These are phyloP conservation scores for Ptychobarbus kaznakovi DNA, from an alignment of 2,797 vertebrate species.

Conservation along the genomic window DNA sequence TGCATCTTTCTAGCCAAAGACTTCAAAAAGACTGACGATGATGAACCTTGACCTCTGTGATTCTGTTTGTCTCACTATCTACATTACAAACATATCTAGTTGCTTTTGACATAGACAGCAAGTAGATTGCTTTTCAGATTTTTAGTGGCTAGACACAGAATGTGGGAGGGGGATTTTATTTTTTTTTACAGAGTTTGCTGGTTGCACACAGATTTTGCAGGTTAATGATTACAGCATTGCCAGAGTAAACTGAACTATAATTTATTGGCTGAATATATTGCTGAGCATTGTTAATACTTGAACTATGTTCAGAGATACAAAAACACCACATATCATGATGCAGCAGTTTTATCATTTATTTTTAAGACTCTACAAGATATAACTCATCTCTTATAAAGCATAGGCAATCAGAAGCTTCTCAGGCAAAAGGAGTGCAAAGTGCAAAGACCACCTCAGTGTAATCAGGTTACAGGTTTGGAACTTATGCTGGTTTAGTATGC, in stretches of 20 bases:
- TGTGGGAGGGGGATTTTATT: not conserved
- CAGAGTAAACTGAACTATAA: not conserved
- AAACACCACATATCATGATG: not conserved
- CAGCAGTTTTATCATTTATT: not conserved
- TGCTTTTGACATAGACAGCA: not conserved
- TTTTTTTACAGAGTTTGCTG: not conserved
- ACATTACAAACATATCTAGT: not conserved
- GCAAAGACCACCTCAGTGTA: not conserved
- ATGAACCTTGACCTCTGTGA: not conserved
- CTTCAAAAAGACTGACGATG: not conserved
- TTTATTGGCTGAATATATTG: not conserved
- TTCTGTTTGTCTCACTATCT: not conserved
- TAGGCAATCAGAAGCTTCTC: not conserved
- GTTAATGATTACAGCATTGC: not conserved
- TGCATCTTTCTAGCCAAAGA: not conserved
- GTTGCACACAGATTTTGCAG: not conserved
- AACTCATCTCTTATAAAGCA: not conserved
- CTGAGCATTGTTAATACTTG: not conserved
- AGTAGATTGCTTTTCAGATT: not conserved
- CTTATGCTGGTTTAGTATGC: too few species aligned
- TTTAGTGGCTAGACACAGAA: not conserved
- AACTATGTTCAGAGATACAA: not conserved
- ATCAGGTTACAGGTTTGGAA: not conserved
- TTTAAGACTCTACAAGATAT: not conserved
- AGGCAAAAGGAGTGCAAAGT: not conserved